phyloP scores from a whole-genome alignment of 2,797 vertebrate genomes.

The Paguma larvata region DNA sequence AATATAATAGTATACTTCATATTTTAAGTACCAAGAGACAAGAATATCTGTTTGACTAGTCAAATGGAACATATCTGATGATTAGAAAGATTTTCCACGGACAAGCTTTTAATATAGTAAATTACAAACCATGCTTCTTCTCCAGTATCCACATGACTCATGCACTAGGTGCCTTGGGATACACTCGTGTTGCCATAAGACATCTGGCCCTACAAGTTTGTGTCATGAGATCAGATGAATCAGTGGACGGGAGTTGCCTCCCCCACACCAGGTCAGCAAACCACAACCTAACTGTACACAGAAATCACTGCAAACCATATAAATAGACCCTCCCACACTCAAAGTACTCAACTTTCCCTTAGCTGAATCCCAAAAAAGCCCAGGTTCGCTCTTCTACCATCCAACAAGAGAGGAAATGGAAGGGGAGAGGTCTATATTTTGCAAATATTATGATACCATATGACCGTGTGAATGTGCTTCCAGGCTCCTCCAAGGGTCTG shows the following conservation, averaged over 20 bases:
- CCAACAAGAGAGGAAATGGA: background rate
- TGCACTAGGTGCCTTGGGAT: background rate
- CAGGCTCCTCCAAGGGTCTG: background rate
- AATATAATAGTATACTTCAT: background rate
- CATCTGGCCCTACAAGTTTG: background rate
- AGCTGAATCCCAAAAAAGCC: background rate
- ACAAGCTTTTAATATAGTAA: background rate
- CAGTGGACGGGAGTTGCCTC: background rate
- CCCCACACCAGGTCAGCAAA: background rate
- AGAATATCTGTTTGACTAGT: background rate
- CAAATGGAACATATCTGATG: background rate
- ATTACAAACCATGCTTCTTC: background rate
- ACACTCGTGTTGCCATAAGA: background rate
- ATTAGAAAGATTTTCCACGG: background rate
- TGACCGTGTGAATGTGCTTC: background rate
- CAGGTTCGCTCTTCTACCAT: background rate
- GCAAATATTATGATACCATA: background rate
- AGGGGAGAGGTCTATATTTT: background rate
- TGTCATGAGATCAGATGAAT: background rate
- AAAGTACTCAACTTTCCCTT: background rate
- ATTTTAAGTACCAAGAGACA: background rate
- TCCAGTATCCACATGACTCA: background rate
- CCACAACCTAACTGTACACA: background rate
- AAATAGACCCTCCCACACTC: background rate
- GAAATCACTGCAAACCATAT: background rate